A percentile compares a stretch with the other conserved stretches of the same genome.
Evolutionary conservation across 2,113 vertebrate species (phyloP).

Genomic region (Podarcis muralis): DNA sequence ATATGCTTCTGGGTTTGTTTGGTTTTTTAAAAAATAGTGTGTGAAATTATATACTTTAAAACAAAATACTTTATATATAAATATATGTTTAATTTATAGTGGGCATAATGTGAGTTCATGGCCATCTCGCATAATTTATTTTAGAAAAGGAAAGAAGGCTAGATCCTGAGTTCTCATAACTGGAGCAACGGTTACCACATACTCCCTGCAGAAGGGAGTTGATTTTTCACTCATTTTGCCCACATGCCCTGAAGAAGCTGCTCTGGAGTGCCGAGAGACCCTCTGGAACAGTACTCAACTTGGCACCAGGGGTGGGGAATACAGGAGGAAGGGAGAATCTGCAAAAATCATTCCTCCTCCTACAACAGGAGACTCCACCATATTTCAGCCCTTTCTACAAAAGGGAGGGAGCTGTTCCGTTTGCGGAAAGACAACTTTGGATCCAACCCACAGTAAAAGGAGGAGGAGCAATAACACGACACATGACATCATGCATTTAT

Average conservation of each 20-base stretch:
- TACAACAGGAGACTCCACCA: background rate
- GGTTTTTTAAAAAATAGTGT: too few relatives aligned
- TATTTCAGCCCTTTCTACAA: background rate
- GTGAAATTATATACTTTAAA: background rate
- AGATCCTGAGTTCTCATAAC: too few relatives aligned
- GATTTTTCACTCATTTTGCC: background rate
- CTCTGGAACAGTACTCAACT: background rate
- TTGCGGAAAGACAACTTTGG: background rate
- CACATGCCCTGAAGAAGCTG: background rate
- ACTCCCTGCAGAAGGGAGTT: too few relatives aligned
- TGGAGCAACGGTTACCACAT: too few relatives aligned
- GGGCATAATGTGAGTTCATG: background rate
- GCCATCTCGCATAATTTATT: background rate
- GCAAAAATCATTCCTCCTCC: background rate
- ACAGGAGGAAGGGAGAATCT: background rate
- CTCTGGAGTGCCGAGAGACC: background rate
- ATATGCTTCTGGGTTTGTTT: background rate
- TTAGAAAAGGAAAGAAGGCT: background rate
- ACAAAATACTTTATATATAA: background rate
- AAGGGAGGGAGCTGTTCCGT: background rate
- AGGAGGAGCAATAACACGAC: background rate
- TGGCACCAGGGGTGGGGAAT: background rate
- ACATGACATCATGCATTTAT: accelerated
- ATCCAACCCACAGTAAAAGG: background rate
- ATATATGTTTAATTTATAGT: background rate